phyloP scores from a whole-genome alignment of 2,888 invertebrate genomes.

The Drosophila rubida region DNA sequence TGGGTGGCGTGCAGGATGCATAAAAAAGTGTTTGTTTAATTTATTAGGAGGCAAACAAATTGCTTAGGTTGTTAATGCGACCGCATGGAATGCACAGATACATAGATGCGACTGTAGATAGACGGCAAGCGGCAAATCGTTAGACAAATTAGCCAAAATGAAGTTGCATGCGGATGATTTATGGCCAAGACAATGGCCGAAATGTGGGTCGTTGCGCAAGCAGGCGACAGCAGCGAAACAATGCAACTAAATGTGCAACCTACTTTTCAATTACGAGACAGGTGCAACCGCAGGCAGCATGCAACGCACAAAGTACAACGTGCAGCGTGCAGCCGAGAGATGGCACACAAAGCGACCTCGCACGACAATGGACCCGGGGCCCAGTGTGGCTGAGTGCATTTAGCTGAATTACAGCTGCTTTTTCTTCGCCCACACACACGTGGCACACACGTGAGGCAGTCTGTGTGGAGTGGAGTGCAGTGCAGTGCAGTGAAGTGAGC shows the following conservation, averaged over 20 bases:
- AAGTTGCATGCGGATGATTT: slow-evolving; percentile 53
- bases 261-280: slow-evolving; percentile 73
- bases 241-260: slow-evolving; percentile 75
- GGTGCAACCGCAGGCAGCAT: slow-evolving; percentile 32
- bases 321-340: background rate
- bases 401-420: slow-evolving; percentile 73
- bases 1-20: slow-evolving; percentile 5
- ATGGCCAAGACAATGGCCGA: slow-evolving; percentile 42
- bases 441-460: slow-evolving; percentile 31
- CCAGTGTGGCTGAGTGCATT: slow-evolving; percentile 74
- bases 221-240: slow-evolving; percentile 39
- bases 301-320: slow-evolving; percentile 14
- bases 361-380: slow-evolving; percentile 42
- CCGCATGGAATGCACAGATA: slow-evolving; percentile 23
- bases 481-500: slow-evolving; percentile 56
- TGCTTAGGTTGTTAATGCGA: slow-evolving; percentile 44
- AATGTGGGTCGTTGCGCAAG: slow-evolving; percentile 50
- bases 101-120: slow-evolving; percentile 5
- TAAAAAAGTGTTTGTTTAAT: slow-evolving; percentile 68
- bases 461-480: no score
- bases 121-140: slow-evolving; percentile 47
- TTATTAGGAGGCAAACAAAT: slow-evolving; percentile 71
- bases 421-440: slow-evolving; percentile 39
- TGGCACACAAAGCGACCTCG: slow-evolving; percentile 26
- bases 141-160: slow-evolving; percentile 68